Percentiles rank a stretch among this genome's conserved stretches.
Evolutionary conservation across 53 echinoderm and acorn worm genomes (phyloP).

Genomic region (Glandiceps talaboti): DNA sequence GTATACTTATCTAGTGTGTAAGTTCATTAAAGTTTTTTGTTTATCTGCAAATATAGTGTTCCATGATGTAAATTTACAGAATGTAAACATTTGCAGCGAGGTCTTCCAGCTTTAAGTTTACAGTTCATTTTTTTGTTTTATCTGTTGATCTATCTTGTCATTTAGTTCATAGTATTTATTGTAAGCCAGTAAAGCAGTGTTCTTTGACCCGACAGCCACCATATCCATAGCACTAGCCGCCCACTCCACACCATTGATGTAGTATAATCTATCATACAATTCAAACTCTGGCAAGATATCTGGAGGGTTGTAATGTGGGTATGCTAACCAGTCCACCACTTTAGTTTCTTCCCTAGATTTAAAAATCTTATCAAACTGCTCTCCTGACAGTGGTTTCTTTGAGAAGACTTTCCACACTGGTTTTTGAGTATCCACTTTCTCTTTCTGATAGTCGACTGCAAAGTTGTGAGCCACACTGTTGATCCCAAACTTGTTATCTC

Average conservation of each 20-base stretch:
- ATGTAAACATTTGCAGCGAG: too few species aligned
- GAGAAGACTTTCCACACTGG: slow-evolving; percentile 76
- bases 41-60: too few species aligned
- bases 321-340: slow-evolving; percentile 61
- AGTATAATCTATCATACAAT: slow-evolving; percentile 43
- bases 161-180: neutral
- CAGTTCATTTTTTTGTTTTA: neutral
- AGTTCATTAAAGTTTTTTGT: too few species aligned
- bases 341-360: slow-evolving; percentile 9
- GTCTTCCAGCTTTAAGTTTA: too few species aligned
- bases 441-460: slow-evolving; percentile 38
- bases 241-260: slow-evolving; percentile 85
- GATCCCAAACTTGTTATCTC: slow-evolving; percentile 46
- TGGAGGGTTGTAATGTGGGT: slow-evolving; percentile 55
- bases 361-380: slow-evolving; percentile 46
- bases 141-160: neutral
- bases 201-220: slow-evolving; percentile 57
- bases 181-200: slow-evolving; percentile 51
- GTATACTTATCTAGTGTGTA: too few species aligned
- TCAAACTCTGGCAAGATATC: slow-evolving; percentile 47
- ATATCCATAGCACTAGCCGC: slow-evolving; percentile 94
- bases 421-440: neutral
- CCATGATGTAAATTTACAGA: too few species aligned
- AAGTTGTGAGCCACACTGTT: slow-evolving; percentile 50
- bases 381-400: slow-evolving; percentile 21